Evolutionary conservation across 1,140 invertebrate genomes (phyloP).

Genomic region (Anadara kagoshimensis): DNA sequence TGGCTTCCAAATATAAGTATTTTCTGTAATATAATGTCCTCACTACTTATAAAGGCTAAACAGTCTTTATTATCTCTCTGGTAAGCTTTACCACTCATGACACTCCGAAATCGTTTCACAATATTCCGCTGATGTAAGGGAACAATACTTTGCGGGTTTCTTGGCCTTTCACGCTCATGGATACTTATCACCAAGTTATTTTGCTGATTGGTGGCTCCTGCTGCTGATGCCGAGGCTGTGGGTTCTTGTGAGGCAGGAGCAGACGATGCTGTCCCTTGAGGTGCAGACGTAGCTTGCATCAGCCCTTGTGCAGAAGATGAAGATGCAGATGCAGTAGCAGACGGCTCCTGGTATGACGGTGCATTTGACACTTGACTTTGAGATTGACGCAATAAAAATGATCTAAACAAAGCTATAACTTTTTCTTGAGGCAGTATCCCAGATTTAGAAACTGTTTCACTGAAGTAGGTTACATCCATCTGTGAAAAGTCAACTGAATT

Average conservation of each 20-base stretch:
- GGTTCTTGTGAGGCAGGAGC: neutral
- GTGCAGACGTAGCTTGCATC: neutral
- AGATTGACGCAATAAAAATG: neutral
- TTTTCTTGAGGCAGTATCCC: conserved; percentile 25
- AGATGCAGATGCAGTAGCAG: neutral
- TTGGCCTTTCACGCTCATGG: no score
- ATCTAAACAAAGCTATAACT: conserved; percentile 3
- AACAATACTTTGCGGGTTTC: no score
- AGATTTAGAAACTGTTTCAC: conserved; percentile 10
- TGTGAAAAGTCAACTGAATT: conserved; percentile 30
- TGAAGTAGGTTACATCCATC: conserved; percentile 17
- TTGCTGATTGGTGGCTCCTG: neutral
- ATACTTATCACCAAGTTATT: no score
- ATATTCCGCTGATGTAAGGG: neutral
- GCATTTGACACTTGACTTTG: neutral
- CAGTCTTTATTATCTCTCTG: conserved; percentile 27
- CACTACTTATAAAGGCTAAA: conserved; percentile 28
- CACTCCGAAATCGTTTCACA: conserved; percentile 24
- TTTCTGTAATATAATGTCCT: conserved; percentile 24
- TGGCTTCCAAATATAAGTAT: conserved; percentile 34
- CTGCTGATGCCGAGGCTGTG: neutral
- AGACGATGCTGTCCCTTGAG: neutral
- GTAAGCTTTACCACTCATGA: conserved; percentile 35
- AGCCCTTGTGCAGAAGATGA: neutral
- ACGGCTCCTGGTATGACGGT: neutral